These are phyloP conservation scores for Equus quagga DNA, from an alignment of 2,113 vertebrate genomes.

Conservation along the genomic window DNA sequence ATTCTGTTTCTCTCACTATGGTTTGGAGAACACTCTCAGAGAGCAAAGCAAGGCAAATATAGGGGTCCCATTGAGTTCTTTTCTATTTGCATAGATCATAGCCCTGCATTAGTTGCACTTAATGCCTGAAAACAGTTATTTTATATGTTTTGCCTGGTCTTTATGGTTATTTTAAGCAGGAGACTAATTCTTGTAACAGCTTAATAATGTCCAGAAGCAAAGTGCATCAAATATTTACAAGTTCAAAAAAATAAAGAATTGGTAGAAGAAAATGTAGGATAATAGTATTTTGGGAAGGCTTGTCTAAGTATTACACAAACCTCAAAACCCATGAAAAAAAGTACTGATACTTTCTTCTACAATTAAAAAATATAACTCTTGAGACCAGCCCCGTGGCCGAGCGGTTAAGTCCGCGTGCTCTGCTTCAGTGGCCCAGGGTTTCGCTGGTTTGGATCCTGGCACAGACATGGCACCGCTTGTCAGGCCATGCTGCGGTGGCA, in stretches of 20 bases:
- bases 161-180: background rate
- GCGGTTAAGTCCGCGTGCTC: too few species aligned
- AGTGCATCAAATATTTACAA: background rate
- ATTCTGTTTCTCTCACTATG: background rate
- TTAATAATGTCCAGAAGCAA: background rate
- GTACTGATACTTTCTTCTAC: background rate
- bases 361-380: background rate
- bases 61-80: background rate
- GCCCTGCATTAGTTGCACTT: background rate
- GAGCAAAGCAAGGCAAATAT: background rate
- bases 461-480: too few species aligned
- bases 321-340: background rate
- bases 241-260: background rate
- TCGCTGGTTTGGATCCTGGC: too few species aligned
- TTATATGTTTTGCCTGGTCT: background rate
- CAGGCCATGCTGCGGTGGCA: too few species aligned
- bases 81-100: conserved; percentile 5
- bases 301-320: background rate
- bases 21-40: background rate
- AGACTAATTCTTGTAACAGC: background rate
- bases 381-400: too few species aligned
- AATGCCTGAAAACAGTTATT: background rate
- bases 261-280: background rate
- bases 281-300: background rate
- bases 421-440: too few species aligned